Conservation (phyloP, 2,888 invertebrate species). For the Ichneumoninae sp. region DNA sequence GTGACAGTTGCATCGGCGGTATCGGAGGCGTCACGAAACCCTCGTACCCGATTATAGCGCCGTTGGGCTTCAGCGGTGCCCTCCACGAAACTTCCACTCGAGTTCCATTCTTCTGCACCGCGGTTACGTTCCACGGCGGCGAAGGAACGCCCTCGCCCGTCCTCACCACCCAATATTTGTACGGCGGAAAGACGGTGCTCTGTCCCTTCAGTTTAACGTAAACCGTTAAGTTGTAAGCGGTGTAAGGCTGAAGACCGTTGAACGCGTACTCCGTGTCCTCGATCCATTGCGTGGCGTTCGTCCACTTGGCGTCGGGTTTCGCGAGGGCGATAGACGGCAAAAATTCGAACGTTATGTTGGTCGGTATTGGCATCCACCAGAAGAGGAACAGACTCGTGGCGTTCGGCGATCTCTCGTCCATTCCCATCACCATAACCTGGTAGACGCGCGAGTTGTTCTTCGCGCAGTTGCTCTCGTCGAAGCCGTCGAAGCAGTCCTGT, state of each 20-base stretch:
- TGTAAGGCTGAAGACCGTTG: conserved; percentile 88
- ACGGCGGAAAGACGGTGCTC: conserved; percentile 87
- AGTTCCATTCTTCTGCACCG: conserved; percentile 88
- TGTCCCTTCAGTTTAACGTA: conserved; percentile 88
- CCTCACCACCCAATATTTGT: conserved; percentile 85
- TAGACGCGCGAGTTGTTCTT: conserved; percentile 84
- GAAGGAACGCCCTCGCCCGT: conserved; percentile 90
- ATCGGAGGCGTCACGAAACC: conserved; percentile 88
- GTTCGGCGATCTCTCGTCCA: conserved; percentile 88
- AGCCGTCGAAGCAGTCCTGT: conserved; percentile 90
- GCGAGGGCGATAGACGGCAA: conserved; percentile 89
- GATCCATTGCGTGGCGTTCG: conserved; percentile 87
- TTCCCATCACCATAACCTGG: conserved; percentile 87
- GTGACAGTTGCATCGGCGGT: conserved; percentile 85
- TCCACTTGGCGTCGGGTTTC: conserved; percentile 86
- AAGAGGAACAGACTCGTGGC: conserved; percentile 88
- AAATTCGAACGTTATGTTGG: conserved; percentile 86
- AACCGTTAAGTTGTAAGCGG: conserved; percentile 92
- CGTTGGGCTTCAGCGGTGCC: conserved; percentile 88
- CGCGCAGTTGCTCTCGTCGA: conserved; percentile 90
- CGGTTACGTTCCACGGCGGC: conserved; percentile 88
- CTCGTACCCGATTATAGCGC: conserved; percentile 87
- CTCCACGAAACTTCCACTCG: conserved; percentile 90
- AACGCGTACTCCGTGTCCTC: conserved; percentile 87
- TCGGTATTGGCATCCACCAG: conserved; percentile 87